These are phyloP conservation scores for Hybognathus amarus DNA, from an alignment of 2,797 vertebrate species.

Conservation along the genomic window DNA sequence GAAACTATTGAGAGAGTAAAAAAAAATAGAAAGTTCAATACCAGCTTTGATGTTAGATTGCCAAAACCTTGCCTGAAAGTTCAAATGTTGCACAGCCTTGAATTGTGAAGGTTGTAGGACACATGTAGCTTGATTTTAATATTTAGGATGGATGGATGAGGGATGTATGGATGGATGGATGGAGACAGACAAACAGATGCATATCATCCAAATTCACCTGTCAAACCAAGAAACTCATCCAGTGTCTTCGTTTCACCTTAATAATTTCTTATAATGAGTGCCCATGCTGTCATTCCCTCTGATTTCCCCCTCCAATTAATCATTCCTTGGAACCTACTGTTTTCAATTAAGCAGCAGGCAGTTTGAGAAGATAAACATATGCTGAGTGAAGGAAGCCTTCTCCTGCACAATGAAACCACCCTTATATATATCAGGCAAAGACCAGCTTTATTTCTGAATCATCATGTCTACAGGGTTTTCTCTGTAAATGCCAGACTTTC, in stretches of 20 bases:
- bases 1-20: not conserved
- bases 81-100: not conserved
- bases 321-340: constrained; percentile 57
- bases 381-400: constrained; percentile 27
- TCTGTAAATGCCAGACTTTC: constrained; percentile 17
- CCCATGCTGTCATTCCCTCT: constrained; percentile 53
- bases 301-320: constrained; percentile 62
- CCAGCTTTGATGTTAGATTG: not conserved
- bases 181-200: not conserved
- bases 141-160: not conserved
- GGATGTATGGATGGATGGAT: too few species aligned
- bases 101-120: too few species aligned
- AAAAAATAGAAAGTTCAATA: not conserved
- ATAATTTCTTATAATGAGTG: constrained; percentile 63
- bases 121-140: not conserved
- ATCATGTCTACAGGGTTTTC: constrained; percentile 6
- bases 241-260: constrained; percentile 49
- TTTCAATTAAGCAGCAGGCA: constrained; percentile 54
- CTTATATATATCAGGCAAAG: constrained; percentile 18
- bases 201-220: constrained; percentile 51
- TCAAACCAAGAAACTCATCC: constrained; percentile 34
- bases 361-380: constrained; percentile 35
- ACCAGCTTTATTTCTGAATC: too few species aligned
- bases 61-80: not conserved
- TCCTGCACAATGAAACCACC: constrained; percentile 12